Evolutionary conservation across 2,113 vertebrate genomes (phyloP).

Genomic region (Malurus melanocephalus): DNA sequence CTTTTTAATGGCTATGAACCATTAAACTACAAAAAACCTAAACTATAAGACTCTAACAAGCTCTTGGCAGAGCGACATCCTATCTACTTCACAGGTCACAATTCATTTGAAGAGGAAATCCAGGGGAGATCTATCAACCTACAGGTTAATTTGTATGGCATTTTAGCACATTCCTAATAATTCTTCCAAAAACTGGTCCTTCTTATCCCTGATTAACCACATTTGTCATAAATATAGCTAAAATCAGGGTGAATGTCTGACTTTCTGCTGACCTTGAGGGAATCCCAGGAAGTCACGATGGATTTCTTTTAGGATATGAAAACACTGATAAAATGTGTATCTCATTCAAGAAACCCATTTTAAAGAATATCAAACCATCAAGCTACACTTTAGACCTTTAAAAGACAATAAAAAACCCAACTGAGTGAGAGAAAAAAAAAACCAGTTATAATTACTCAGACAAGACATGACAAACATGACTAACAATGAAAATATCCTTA

Average conservation of each 20-base stretch:
- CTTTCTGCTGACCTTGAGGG: not conserved
- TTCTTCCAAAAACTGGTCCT: not conserved
- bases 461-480: not conserved
- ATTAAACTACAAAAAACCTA: not conserved
- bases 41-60: not conserved
- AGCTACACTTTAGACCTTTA: not conserved
- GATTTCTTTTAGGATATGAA: not conserved
- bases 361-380: not conserved
- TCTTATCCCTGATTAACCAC: not conserved
- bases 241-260: not conserved
- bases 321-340: not conserved
- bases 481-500: conserved; percentile 2
- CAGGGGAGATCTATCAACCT: not conserved
- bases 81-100: not conserved
- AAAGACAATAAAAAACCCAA: not conserved
- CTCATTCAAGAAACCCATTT: not conserved
- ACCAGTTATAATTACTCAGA: not conserved
- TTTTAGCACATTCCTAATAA: not conserved
- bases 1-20: not conserved
- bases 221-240: not conserved
- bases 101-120: not conserved
- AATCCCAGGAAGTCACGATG: not conserved
- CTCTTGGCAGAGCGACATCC: not conserved
- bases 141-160: not conserved
- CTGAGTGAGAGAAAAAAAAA: not conserved